phyloP scores from a whole-genome alignment of 2,113 vertebrate species.

The Thalassarche chlororhynchos region DNA sequence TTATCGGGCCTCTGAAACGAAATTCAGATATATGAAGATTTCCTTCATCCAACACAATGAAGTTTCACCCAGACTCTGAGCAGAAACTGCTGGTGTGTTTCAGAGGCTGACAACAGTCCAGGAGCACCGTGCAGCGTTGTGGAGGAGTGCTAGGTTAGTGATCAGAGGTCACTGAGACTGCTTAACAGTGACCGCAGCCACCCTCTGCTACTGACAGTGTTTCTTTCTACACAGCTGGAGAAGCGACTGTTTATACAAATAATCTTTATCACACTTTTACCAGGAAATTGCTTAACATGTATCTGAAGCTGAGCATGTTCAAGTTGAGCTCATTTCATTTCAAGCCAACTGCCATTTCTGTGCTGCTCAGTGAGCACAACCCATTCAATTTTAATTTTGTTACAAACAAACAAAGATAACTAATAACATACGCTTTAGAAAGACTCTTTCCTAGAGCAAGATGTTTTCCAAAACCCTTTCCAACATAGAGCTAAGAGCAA shows the following conservation, averaged over 20 bases:
- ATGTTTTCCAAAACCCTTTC: background rate
- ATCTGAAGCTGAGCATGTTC: background rate
- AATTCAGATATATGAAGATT: background rate
- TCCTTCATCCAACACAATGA: background rate
- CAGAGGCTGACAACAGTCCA: background rate
- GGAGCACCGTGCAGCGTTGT: accelerated
- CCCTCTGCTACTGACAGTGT: background rate
- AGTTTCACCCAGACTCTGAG: background rate
- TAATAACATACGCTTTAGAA: background rate
- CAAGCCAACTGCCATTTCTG: slow-evolving; percentile 14
- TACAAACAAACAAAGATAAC: slow-evolving; percentile 9
- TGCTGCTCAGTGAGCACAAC: background rate
- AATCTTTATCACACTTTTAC: background rate
- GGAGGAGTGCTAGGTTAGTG: background rate
- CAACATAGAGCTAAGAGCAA: background rate
- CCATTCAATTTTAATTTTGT: slow-evolving; percentile 10
- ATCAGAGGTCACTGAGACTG: background rate
- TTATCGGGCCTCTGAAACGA: background rate
- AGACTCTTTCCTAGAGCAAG: background rate
- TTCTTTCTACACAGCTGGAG: background rate
- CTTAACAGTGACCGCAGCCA: background rate
- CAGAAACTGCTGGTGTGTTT: background rate
- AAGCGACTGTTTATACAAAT: background rate
- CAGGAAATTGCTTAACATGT: background rate
- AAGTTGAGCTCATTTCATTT: background rate